phyloP scores from a whole-genome alignment of 2,888 invertebrate genomes.

The Beris morrisii region DNA sequence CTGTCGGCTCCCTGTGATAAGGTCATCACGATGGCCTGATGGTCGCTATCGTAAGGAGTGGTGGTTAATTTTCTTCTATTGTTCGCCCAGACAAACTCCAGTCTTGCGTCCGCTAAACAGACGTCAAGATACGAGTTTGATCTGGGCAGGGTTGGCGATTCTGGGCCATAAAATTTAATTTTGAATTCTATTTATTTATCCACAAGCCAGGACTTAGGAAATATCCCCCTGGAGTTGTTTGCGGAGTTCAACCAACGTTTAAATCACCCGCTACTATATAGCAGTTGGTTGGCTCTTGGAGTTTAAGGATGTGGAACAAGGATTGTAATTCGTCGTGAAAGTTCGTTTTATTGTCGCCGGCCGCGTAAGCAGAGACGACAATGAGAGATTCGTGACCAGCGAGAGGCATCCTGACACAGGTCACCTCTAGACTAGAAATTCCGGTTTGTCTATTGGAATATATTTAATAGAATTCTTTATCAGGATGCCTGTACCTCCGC shows the following conservation, averaged over 20 bases:
- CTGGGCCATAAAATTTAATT: too few relatives aligned
- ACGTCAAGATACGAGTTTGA: too few relatives aligned
- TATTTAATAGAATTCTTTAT: too few relatives aligned
- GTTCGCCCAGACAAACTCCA: too few relatives aligned
- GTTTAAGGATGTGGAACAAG: constrained; percentile 14
- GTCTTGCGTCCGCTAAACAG: too few relatives aligned
- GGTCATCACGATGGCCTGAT: too few relatives aligned
- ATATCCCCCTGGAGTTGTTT: constrained; percentile 16
- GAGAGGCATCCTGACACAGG: neutral
- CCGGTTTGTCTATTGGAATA: neutral
- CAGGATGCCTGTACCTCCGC: too few relatives aligned
- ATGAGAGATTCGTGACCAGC: neutral
- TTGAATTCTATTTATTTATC: neutral
- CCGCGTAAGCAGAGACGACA: neutral
- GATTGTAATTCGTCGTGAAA: neutral
- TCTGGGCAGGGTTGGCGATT: too few relatives aligned
- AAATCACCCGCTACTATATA: constrained; percentile 28
- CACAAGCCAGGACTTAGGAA: constrained; percentile 8
- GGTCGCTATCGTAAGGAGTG: too few relatives aligned
- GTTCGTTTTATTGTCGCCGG: neutral
- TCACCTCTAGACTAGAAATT: neutral
- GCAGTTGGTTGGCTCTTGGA: neutral
- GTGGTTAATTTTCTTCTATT: too few relatives aligned
- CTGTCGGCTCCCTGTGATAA: too few relatives aligned
- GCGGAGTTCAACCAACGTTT: constrained; percentile 20